Percentiles rank a stretch among this genome's conserved stretches.
Conservation (phyloP, 35 echinoderm and acorn worm genomes). For the Hemicentrotus pulcherrimus region DNA sequence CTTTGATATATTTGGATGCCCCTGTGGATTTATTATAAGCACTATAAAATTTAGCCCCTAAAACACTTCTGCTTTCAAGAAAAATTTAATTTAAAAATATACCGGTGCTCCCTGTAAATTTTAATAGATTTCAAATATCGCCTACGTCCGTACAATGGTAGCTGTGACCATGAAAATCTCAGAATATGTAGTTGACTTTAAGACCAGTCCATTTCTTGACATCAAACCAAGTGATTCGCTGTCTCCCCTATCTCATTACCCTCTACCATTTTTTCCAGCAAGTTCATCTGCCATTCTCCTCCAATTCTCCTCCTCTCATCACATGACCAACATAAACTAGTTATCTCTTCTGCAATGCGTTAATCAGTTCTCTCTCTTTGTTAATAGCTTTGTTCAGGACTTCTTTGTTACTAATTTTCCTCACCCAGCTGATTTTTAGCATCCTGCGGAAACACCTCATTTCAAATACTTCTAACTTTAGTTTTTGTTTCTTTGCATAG, state of each 20-base stretch:
- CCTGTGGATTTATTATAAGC: too few species aligned
- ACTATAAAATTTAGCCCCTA: too few species aligned
- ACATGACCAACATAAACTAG: background rate
- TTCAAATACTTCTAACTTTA: background rate
- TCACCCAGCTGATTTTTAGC: background rate
- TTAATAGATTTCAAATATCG: too few species aligned
- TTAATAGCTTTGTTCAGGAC: background rate
- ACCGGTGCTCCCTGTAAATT: too few species aligned
- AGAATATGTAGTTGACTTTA: too few species aligned
- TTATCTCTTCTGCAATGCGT: background rate
- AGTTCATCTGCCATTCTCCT: background rate
- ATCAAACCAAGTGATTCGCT: too few species aligned
- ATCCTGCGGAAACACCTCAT: background rate
- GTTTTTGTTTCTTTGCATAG: background rate
- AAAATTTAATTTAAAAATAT: too few species aligned
- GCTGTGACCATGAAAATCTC: too few species aligned
- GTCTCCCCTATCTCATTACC: background rate
- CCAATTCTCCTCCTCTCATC: background rate
- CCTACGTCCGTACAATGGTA: too few species aligned
- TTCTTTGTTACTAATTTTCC: background rate
- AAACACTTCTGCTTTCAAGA: too few species aligned
- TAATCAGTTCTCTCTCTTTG: background rate
- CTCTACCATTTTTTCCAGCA: background rate
- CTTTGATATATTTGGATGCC: too few species aligned
- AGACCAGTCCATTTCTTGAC: too few species aligned